These are phyloP conservation scores for Cryptoblepharus egeriae DNA, from an alignment of 2,797 vertebrate genomes.

Conservation along the genomic window DNA sequence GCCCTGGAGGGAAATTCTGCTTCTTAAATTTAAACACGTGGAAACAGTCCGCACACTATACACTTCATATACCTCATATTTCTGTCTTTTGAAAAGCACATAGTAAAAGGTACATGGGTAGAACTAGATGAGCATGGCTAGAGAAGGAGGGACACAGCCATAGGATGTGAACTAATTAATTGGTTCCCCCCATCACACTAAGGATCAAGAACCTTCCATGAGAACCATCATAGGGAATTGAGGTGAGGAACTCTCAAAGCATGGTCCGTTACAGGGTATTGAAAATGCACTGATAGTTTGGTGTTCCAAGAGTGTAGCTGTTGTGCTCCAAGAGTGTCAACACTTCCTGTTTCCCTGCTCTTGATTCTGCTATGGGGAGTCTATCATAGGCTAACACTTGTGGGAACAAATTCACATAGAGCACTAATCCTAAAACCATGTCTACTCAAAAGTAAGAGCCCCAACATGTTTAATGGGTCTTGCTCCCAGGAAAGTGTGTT, in stretches of 20 bases:
- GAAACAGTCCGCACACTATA: no score
- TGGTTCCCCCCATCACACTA: neutral
- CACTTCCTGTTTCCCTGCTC: fast-evolving
- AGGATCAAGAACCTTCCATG: neutral
- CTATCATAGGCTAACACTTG: fast-evolving
- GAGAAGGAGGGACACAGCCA: no score
- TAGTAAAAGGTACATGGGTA: neutral
- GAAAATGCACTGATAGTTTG: neutral
- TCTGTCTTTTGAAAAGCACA: no score
- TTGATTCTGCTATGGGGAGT: fast-evolving
- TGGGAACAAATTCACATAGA: neutral
- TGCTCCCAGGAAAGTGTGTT: no score
- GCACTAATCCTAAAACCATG: no score
- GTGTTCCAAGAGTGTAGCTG: no score
- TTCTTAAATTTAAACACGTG: no score
- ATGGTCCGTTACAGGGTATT: neutral
- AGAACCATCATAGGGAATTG: no score
- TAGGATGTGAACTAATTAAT: neutral
- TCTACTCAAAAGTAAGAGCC: no score
- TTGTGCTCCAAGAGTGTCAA: fast-evolving
- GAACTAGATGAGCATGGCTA: neutral
- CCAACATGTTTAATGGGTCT: no score
- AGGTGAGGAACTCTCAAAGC: neutral
- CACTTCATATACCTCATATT: no score
- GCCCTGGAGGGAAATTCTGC: no score